These are phyloP conservation scores for Ochlodes sylvanus DNA, from an alignment of 2,888 invertebrate genomes.

Conservation along the genomic window DNA sequence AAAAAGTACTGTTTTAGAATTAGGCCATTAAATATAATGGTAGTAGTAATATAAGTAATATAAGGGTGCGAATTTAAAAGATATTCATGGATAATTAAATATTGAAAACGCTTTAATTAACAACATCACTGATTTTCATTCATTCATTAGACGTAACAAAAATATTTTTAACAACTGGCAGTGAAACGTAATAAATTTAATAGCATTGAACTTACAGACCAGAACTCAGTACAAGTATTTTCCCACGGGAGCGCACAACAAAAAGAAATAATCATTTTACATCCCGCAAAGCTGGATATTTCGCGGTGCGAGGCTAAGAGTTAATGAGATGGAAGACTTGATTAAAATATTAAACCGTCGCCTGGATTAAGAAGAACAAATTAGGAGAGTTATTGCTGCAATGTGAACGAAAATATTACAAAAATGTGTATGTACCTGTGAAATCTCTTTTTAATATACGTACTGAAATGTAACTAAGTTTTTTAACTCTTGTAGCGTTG, in stretches of 20 bases:
- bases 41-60: no score
- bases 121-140: no score
- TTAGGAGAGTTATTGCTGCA: conserved; percentile 1
- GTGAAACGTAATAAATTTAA: conserved; percentile 15
- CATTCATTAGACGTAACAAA: neutral
- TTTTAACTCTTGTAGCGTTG: no score
- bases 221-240: conserved; percentile 19
- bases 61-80: no score
- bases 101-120: no score
- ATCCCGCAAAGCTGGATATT: conserved; percentile 19
- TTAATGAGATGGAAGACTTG: conserved; percentile 25
- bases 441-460: no score
- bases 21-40: no score
- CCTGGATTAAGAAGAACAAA: conserved; percentile 24
- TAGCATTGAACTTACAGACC: conserved; percentile 4
- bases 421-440: no score
- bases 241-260: conserved; percentile 22
- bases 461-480: no score
- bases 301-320: conserved; percentile 15
- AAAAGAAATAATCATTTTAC: conserved; percentile 22
- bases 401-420: conserved; percentile 2
- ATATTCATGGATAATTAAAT: no score
- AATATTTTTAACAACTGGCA: neutral
- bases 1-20: no score
- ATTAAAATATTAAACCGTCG: conserved; percentile 24